phyloP scores from a whole-genome alignment of 1,140 invertebrate species.

The Belonocnema kinseyi region DNA sequence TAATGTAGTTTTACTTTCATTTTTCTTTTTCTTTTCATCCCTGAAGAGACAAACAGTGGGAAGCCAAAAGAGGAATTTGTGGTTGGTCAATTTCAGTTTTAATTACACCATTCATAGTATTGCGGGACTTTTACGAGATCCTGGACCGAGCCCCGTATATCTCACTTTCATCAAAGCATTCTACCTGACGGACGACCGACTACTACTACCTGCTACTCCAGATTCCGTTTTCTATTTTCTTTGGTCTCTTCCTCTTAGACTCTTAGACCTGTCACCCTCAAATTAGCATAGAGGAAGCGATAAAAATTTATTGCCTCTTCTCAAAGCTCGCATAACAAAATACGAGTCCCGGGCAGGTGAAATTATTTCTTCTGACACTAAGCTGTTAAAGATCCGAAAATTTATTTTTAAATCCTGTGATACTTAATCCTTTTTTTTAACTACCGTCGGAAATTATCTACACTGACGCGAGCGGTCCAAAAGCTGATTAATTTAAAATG shows the following conservation, averaged over 20 bases:
- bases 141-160: conserved; percentile 52
- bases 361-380: no score
- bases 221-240: conserved; percentile 53
- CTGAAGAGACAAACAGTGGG: background rate
- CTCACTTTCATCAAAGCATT: conserved; percentile 53
- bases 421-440: no score
- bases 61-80: conserved; percentile 18
- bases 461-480: no score
- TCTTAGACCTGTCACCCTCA: conserved; percentile 45
- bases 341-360: background rate
- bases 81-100: conserved; percentile 9
- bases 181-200: conserved; percentile 44
- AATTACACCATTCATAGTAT: conserved; percentile 27
- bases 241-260: conserved; percentile 38
- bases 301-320: conserved; percentile 35
- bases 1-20: background rate
- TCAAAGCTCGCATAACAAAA: background rate
- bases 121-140: conserved; percentile 20
- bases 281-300: conserved; percentile 36
- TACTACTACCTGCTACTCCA: conserved; percentile 62
- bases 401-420: no score
- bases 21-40: background rate
- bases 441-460: no score
- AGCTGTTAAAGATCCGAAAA: no score
- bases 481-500: no score